Percentiles rank a stretch among this genome's conserved stretches.
Evolutionary conservation across 2,888 invertebrate species (phyloP).

Genomic region (Osmoderma eremita): DNA sequence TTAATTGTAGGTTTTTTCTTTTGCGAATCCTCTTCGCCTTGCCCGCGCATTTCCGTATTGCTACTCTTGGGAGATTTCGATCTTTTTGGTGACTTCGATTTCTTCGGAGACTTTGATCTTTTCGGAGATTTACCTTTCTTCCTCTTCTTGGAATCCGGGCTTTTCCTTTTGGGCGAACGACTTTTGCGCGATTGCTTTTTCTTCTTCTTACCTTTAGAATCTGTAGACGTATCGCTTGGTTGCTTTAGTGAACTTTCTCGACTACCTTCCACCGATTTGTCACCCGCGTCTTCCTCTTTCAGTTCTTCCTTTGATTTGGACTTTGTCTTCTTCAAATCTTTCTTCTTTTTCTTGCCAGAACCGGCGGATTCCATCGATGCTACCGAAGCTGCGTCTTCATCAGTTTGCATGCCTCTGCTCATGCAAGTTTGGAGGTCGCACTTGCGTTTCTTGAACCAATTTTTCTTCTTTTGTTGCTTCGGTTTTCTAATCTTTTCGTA

Average conservation of each 20-base stretch:
- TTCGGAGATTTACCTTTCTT: background rate
- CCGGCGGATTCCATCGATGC: background rate
- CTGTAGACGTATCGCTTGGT: background rate
- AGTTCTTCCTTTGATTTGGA: background rate
- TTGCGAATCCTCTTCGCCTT: slow-evolving; percentile 5
- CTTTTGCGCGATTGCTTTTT: background rate
- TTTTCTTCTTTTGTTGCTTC: background rate
- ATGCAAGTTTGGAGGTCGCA: slow-evolving; percentile 1
- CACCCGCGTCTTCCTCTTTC: no score
- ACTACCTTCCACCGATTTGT: background rate
- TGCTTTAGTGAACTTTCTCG: background rate
- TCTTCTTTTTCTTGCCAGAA: background rate
- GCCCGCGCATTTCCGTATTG: background rate
- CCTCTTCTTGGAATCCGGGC: no score
- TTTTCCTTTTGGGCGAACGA: slow-evolving; percentile 1
- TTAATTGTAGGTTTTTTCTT: slow-evolving; percentile 15
- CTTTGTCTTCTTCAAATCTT: background rate
- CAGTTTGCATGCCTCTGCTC: background rate
- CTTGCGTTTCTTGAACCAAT: background rate
- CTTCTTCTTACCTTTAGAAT: background rate
- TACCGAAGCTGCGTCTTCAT: background rate
- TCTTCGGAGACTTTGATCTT: no score
- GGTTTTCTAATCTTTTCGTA: slow-evolving; percentile 4
- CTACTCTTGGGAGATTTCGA: background rate
- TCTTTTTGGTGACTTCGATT: background rate